These are phyloP conservation scores for Microplitis manilae DNA, from an alignment of 2,888 invertebrate species.

Conservation along the genomic window DNA sequence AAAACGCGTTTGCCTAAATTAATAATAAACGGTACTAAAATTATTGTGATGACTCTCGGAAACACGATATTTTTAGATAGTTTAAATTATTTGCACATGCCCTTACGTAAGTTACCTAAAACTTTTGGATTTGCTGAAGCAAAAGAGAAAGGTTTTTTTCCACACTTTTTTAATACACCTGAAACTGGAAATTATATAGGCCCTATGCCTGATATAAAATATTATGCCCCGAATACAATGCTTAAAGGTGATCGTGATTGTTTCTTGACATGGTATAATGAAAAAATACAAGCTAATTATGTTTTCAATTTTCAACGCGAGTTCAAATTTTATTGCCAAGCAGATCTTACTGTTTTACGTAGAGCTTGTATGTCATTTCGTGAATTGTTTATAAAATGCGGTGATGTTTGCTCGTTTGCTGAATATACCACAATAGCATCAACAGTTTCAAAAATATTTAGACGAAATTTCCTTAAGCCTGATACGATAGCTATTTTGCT, in stretches of 20 bases:
- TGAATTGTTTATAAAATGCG: neutral
- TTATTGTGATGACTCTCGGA: neutral
- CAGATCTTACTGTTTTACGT: neutral
- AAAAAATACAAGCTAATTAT: neutral
- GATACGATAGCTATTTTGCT: neutral
- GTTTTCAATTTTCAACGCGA: constrained; percentile 5
- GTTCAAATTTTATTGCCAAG: constrained; percentile 9
- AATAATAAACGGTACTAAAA: neutral
- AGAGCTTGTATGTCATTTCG: constrained; percentile 6
- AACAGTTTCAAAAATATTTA: too few relatives aligned
- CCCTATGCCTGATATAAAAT: neutral
- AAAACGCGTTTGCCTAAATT: neutral
- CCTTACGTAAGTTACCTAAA: too few relatives aligned
- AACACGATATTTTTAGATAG: too few relatives aligned
- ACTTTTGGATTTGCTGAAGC: too few relatives aligned
- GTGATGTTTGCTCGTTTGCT: neutral
- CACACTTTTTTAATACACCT: neutral
- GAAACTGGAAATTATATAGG: neutral
- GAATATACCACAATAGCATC: neutral
- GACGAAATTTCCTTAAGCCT: neutral
- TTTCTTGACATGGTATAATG: neutral
- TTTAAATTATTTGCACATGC: too few relatives aligned
- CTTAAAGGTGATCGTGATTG: neutral
- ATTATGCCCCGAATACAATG: neutral
- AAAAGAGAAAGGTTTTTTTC: neutral